Conservation (phyloP, 1,140 invertebrate genomes). For the Drosophila gunungcola region DNA sequence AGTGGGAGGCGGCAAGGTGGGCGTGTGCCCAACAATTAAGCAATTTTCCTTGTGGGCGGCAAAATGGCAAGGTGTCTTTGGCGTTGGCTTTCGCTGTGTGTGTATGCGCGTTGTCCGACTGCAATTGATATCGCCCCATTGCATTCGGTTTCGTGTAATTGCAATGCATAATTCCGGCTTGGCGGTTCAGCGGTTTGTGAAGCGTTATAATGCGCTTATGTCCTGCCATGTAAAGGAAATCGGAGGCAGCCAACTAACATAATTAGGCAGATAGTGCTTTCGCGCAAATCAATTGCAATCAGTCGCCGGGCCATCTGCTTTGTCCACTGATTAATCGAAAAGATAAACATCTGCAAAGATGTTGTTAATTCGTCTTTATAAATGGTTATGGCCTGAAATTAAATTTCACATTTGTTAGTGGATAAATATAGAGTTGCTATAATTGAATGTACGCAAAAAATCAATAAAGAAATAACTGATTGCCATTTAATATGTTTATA, state of each 20-base stretch:
- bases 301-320: conserved; percentile 11
- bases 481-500: too few relatives aligned
- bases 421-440: too few relatives aligned
- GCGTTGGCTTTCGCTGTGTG: conserved; percentile 6
- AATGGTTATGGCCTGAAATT: not conserved
- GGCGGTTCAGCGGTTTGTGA: conserved; percentile 57
- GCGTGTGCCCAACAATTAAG: conserved; percentile 67
- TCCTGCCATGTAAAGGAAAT: conserved; percentile 34
- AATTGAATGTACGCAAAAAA: too few relatives aligned
- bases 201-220: conserved; percentile 78
- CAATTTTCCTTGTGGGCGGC: conserved; percentile 38
- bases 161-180: conserved; percentile 71
- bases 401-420: not conserved
- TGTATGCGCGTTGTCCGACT: conserved; percentile 5
- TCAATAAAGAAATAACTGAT: too few relatives aligned
- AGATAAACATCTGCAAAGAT: conserved; percentile 14
- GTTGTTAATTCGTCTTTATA: not conserved
- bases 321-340: conserved; percentile 27
- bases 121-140: conserved; percentile 73
- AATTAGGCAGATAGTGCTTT: conserved; percentile 69
- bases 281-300: conserved; percentile 54
- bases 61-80: conserved; percentile 1
- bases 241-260: conserved; percentile 65
- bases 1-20: conserved; percentile 4
- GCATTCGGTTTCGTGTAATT: conserved; percentile 63